Evolutionary conservation across 2,113 vertebrate genomes (phyloP).

Genomic region (Hydropotes inermis): DNA sequence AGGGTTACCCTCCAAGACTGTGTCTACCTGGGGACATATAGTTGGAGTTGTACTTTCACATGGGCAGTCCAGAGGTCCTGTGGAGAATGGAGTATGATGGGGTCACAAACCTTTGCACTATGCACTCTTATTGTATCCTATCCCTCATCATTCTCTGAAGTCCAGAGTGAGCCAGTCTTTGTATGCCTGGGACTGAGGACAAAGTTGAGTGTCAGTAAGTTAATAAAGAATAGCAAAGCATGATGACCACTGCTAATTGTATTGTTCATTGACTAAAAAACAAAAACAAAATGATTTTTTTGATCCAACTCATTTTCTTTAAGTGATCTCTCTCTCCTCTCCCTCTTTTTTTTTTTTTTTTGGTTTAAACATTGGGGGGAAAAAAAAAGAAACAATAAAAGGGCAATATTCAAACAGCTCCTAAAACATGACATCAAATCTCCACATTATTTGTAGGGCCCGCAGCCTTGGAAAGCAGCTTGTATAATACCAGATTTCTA

Average conservation of each 20-base stretch:
- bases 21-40: neutral
- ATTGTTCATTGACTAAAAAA: neutral
- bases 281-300: neutral
- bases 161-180: neutral
- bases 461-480: conserved; percentile 51
- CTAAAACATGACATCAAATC: conserved; percentile 51
- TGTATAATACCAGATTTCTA: conserved; percentile 63
- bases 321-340: neutral
- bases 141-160: neutral
- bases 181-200: neutral
- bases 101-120: neutral
- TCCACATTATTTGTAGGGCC: conserved; percentile 52
- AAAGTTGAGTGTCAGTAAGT: neutral
- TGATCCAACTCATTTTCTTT: neutral
- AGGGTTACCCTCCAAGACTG: neutral
- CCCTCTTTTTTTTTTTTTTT: neutral
- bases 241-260: neutral
- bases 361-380: neutral
- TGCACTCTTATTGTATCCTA: neutral
- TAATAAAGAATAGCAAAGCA: neutral
- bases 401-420: conserved; percentile 20
- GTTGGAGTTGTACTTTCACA: neutral
- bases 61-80: neutral
- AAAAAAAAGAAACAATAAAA: conserved; percentile 14
- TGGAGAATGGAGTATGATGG: neutral